Percentiles rank a stretch among this genome's conserved stretches.
phyloP scores from a whole-genome alignment of 2,888 invertebrate species.

The Auanema freiburgensis region DNA sequence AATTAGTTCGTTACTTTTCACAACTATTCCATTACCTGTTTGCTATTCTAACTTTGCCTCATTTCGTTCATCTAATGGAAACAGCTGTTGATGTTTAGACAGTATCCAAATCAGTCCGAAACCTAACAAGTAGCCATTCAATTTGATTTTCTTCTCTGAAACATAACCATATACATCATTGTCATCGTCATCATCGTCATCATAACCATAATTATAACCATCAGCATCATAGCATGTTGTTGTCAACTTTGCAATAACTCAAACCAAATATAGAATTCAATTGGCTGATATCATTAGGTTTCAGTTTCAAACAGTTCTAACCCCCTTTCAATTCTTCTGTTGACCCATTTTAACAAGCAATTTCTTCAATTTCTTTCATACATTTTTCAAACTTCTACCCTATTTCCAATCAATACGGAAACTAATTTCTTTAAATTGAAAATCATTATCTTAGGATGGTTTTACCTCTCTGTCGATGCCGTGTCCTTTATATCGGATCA shows the following conservation, averaged over 20 bases:
- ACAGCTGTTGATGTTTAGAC: too few species aligned
- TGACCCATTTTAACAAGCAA: constrained; percentile 1
- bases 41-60: background rate
- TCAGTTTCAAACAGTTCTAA: background rate
- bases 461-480: constrained; percentile 87
- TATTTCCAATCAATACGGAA: background rate
- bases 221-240: too few species aligned
- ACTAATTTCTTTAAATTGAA: background rate
- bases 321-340: background rate
- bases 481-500: constrained; percentile 92
- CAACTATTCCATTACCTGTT: background rate
- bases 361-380: background rate
- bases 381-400: background rate
- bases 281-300: background rate
- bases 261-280: constrained; percentile 1
- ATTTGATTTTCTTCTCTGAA: too few species aligned
- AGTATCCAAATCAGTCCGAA: background rate
- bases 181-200: too few species aligned
- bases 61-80: constrained; percentile 5
- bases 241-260: background rate
- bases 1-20: background rate
- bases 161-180: too few species aligned
- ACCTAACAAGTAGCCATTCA: background rate
- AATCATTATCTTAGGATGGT: constrained; percentile 30
- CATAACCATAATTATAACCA: too few species aligned